Percentiles rank a stretch among this genome's conserved stretches.
Conservation (phyloP, 2,797 vertebrate species). For the Tokudaia tokunoshimensis region DNA sequence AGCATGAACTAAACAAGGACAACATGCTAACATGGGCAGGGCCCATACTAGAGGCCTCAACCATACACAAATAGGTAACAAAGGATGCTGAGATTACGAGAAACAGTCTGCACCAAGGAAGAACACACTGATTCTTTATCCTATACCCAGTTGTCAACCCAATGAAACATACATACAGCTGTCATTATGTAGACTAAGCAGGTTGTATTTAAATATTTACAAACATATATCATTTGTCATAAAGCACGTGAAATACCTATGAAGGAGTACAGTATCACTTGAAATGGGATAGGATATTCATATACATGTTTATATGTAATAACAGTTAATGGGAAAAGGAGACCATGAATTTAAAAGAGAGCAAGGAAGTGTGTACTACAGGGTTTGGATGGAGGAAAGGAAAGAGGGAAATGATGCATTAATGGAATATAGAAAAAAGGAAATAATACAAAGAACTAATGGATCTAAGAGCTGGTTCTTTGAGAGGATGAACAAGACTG, state of each 20-base stretch:
- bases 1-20: background rate
- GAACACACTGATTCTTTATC: background rate
- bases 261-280: background rate
- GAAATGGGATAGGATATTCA: background rate
- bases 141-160: background rate
- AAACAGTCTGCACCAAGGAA: background rate
- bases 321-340: background rate
- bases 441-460: background rate
- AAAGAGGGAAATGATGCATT: background rate
- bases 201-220: background rate
- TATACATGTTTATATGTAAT: background rate
- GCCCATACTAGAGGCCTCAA: background rate
- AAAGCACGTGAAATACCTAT: background rate
- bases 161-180: background rate
- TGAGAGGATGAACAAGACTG: background rate
- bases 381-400: background rate
- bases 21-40: background rate
- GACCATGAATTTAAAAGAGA: background rate
- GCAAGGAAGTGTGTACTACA: background rate
- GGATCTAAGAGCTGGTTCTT: background rate
- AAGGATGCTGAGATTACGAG: background rate
- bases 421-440: background rate
- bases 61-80: background rate
- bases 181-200: background rate
- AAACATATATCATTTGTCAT: background rate